Percentiles rank a stretch among this genome's conserved stretches.
Evolutionary conservation across 1,140 invertebrate genomes (phyloP).

Genomic region (Drosophila neocordata): DNA sequence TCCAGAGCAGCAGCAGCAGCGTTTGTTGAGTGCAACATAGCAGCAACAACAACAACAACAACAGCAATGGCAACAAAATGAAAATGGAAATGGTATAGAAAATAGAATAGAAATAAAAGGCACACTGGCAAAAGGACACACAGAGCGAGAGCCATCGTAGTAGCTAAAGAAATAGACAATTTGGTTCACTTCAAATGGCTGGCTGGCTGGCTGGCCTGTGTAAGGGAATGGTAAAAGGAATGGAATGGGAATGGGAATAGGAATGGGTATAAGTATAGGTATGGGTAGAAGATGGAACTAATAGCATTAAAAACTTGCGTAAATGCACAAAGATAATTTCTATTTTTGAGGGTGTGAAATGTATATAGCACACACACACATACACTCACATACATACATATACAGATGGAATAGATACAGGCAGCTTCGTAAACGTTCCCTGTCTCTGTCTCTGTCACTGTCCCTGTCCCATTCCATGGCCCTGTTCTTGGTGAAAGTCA

Average conservation of each 20-base stretch:
- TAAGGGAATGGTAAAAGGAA: constrained; percentile 25
- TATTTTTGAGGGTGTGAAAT: constrained; percentile 81
- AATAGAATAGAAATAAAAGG: constrained; percentile 76
- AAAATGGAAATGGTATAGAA: constrained; percentile 60
- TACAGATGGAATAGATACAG: constrained; percentile 3
- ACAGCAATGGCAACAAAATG: constrained; percentile 35
- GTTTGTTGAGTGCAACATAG: constrained; percentile 67
- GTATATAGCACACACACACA: constrained; percentile 53
- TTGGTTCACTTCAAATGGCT: constrained; percentile 65
- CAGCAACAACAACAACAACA: constrained; percentile 7
- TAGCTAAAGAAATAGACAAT: constrained; percentile 53
- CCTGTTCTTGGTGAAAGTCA: constrained; percentile 62
- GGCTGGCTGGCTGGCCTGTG: constrained; percentile 26
- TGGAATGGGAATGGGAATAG: constrained; percentile 15
- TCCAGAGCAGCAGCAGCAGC: constrained; percentile 64
- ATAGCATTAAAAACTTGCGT: constrained; percentile 81
- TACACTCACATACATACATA: constrained; percentile 17
- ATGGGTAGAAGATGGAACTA: constrained; percentile 72
- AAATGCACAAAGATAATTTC: constrained; percentile 80
- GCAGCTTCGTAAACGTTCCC: not conserved
- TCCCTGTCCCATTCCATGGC: not conserved
- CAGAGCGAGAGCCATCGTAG: constrained; percentile 39
- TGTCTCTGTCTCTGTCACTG: too few species aligned
- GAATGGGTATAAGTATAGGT: constrained; percentile 12
- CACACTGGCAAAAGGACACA: constrained; percentile 34